Conservation (phyloP, 2,113 vertebrate species). For the Ivindomyrus marchei region DNA sequence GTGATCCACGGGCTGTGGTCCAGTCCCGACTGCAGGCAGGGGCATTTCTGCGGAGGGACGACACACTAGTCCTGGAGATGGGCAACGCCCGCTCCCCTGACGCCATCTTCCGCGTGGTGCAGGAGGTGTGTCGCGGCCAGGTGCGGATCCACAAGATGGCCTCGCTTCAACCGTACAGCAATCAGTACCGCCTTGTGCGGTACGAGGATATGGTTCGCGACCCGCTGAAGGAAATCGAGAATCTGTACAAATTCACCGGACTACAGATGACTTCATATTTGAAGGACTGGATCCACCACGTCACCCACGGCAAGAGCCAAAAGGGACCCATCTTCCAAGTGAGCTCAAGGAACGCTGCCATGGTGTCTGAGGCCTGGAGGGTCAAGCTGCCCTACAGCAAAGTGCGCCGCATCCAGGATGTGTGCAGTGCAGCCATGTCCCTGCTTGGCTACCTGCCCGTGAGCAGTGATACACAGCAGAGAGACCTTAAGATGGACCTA, state of each 20-base stretch:
- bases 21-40: slow-evolving; percentile 69
- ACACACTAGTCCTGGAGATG: slow-evolving; percentile 69
- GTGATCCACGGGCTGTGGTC: slow-evolving; percentile 81
- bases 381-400: slow-evolving; percentile 65
- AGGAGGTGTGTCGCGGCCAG: slow-evolving; percentile 85
- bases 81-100: slow-evolving; percentile 55
- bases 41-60: slow-evolving; percentile 66
- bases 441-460: slow-evolving; percentile 79
- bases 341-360: slow-evolving; percentile 76
- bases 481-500: slow-evolving; percentile 68
- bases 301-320: slow-evolving; percentile 76
- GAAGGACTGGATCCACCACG: slow-evolving; percentile 76
- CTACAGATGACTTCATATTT: slow-evolving; percentile 67
- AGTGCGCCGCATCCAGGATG: slow-evolving; percentile 75
- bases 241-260: slow-evolving; percentile 75
- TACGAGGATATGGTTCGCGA: slow-evolving; percentile 82
- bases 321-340: slow-evolving; percentile 75
- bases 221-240: slow-evolving; percentile 65
- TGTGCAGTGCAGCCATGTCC: slow-evolving; percentile 78
- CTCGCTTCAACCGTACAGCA: slow-evolving; percentile 65
- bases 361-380: slow-evolving; percentile 89
- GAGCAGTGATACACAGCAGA: slow-evolving; percentile 73
- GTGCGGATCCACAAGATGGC: slow-evolving; percentile 78
- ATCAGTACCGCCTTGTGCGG: slow-evolving; percentile 85
- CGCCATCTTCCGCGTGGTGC: slow-evolving; percentile 66